Evolutionary conservation across 1,140 invertebrate species (phyloP).

Genomic region (Camponotus floridanus): DNA sequence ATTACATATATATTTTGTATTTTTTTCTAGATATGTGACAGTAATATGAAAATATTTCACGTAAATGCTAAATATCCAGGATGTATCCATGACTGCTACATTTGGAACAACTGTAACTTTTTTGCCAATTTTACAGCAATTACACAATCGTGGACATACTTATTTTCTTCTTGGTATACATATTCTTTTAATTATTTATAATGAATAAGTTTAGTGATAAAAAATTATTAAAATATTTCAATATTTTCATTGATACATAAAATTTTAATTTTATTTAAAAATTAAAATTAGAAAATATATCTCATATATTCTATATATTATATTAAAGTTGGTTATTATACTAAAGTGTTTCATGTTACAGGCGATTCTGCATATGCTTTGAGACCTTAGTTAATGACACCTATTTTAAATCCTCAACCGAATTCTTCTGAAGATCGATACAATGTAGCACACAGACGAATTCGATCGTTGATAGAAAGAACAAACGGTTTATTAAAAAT

Average conservation of each 20-base stretch:
- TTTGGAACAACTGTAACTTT: conserved; percentile 20
- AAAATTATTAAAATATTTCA: too few species aligned
- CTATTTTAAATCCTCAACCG: background rate
- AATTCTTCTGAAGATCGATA: background rate
- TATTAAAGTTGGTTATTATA: background rate
- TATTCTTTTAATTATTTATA: background rate
- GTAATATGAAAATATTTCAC: conserved; percentile 9
- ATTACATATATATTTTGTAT: background rate
- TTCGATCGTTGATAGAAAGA: conserved; percentile 1
- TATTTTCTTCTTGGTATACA: conserved; percentile 14
- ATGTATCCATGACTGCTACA: background rate
- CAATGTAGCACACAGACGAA: background rate
- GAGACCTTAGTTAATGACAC: conserved; percentile 5
- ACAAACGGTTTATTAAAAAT: conserved; percentile 24
- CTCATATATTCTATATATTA: background rate
- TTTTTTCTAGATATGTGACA: conserved; percentile 13
- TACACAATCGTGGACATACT: background rate
- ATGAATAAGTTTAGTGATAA: too few species aligned
- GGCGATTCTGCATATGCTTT: conserved; percentile 9
- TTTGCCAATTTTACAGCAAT: background rate
- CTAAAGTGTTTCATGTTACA: background rate
- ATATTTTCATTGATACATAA: background rate
- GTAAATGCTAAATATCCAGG: conserved; percentile 24
- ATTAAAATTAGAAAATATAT: too few species aligned
- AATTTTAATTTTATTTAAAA: too few species aligned